Evolutionary conservation across 37 sponge, comb jelly and placozoan species (phyloP), one percentile per base, ranked within the genome.

Genomic region (Hexactinellida sp.): DNA sequence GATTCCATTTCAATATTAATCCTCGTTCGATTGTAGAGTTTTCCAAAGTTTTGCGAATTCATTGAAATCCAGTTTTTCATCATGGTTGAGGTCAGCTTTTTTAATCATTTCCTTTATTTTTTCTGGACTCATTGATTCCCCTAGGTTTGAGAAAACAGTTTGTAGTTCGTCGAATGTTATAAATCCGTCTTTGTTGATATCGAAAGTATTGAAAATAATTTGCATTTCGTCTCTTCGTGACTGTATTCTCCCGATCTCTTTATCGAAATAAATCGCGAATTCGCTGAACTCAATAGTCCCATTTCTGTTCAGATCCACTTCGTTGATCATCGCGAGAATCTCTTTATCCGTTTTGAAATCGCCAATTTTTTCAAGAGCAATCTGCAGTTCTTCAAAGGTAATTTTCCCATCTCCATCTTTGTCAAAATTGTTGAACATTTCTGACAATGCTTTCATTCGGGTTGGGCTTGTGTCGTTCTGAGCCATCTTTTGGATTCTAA

Each of bases 351-450:
- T 63, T 63, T 63, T 63, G 76, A 32, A 63, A 63, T 63, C 76
- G 3, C 76, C 76, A 1, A 63, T n/a, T 32, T 28, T 63, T 28
- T 63, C 76, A n/a, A 63, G 76, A 10, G 86, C 86, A 83, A 19
- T 24, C 32, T 85, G 1, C 82, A 85, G 36, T 71, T 85, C 86
- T 25, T 3, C 1, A 54, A 47, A 85, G 32, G 39, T 54, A 24
- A 85, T 54, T 25, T n/a, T 85, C 9, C 86, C 86, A 24, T 85
- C 86, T 85, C 86, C 86, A 30, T 54, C 52, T 1, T 71, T 54
- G 55, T 85, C 86, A 36, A 54, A 39, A 19, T 82, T 54, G 1
- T 85, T 85, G 54, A 85, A 36, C 86, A 85, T 85, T 3, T 85
- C 55, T 23, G 25, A 37, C 32, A 85, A 24, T 32, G 82, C 86